Conservation (phyloP, 2,888 invertebrate species). For the Fragum fragum region DNA sequence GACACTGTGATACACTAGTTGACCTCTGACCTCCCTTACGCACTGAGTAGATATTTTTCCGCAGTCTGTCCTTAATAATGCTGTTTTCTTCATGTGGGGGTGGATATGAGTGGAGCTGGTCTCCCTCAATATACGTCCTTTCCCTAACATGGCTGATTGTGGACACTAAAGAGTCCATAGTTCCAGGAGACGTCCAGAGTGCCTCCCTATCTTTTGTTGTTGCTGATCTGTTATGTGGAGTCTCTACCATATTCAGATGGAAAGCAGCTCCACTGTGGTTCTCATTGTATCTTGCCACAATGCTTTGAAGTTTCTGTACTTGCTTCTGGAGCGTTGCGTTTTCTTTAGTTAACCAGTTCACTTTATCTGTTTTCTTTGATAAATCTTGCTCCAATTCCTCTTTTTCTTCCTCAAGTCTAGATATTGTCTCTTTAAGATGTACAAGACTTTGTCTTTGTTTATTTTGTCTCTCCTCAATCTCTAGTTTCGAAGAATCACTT, state of each 20-base stretch:
- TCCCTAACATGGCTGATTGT: conserved; percentile 49
- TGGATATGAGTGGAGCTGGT: conserved; percentile 71
- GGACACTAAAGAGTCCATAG: conserved; percentile 31
- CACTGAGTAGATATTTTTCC: conserved; percentile 67
- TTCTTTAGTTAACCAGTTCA: conserved; percentile 72
- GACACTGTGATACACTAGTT: conserved; percentile 76
- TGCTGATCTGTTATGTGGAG: conserved; percentile 26
- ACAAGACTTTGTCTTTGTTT: conserved; percentile 61
- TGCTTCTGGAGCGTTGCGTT: conserved; percentile 69
- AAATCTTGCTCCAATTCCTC: conserved; percentile 60
- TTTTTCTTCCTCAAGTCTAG: conserved; percentile 65
- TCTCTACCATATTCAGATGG: conserved; percentile 73
- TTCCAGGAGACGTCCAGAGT: conserved; percentile 10
- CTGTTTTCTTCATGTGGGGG: conserved; percentile 71
- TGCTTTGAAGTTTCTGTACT: conserved; percentile 71
- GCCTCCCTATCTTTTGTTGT: conserved; percentile 3
- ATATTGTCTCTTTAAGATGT: conserved; percentile 66
- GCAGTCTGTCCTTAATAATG: conserved; percentile 72
- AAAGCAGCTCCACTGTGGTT: conserved; percentile 73
- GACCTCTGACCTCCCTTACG: conserved; percentile 63
- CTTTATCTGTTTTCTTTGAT: conserved; percentile 65
- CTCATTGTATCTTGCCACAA: conserved; percentile 76
- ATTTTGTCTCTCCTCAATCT: conserved; percentile 51
- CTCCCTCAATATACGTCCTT: conserved; percentile 77
- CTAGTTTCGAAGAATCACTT: conserved; percentile 48